Conservation (phyloP, 2,888 invertebrate genomes). For the Antheraea assamensis region DNA sequence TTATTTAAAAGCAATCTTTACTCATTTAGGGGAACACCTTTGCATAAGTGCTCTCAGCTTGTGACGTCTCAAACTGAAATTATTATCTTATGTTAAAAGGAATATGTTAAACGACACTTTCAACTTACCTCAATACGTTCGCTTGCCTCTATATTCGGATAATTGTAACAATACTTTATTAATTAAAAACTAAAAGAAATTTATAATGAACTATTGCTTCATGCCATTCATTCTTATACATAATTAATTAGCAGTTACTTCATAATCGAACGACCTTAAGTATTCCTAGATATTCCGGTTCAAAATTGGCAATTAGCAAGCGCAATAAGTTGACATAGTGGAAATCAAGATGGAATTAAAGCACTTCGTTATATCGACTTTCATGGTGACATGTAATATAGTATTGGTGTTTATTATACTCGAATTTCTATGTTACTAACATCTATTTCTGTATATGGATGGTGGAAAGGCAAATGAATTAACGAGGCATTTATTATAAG, state of each 20-base stretch:
- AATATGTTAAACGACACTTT: neutral
- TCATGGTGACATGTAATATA: too few species aligned
- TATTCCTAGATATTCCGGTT: neutral
- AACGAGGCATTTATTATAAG: too few species aligned
- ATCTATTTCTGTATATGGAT: too few species aligned
- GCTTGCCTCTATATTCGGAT: neutral
- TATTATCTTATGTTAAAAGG: too few species aligned
- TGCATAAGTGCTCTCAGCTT: too few species aligned
- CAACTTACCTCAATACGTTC: neutral
- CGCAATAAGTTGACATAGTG: neutral
- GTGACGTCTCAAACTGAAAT: too few species aligned
- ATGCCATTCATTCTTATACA: neutral
- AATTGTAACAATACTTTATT: neutral
- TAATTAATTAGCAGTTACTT: neutral
- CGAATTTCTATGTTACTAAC: too few species aligned
- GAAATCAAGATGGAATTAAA: neutral
- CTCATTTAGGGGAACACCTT: neutral
- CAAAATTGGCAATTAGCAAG: neutral
- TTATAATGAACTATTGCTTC: neutral
- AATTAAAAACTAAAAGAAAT: neutral
- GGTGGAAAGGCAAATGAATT: too few species aligned
- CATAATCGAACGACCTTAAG: neutral
- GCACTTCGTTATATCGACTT: too few species aligned
- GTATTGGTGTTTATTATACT: too few species aligned
- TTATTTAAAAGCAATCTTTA: neutral